These are phyloP conservation scores for Helicoverpa zea DNA, from an alignment of 1,140 invertebrate species.

Conservation along the genomic window DNA sequence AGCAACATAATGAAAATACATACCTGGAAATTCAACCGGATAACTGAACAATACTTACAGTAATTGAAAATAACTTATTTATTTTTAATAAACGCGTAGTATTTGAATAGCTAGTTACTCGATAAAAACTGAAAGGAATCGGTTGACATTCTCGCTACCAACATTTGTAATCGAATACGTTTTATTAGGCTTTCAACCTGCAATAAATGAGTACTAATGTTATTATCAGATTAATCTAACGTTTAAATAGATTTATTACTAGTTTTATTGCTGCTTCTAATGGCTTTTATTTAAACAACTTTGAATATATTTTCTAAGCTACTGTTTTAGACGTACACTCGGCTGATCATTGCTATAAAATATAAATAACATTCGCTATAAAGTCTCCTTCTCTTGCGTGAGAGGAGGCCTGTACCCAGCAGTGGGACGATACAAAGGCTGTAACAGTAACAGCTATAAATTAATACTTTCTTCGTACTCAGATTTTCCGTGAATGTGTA, in stretches of 20 bases:
- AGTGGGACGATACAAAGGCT: too few species aligned
- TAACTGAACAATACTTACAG: too few species aligned
- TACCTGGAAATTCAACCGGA: too few species aligned
- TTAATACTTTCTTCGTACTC: too few species aligned
- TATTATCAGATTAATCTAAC: constrained; percentile 1
- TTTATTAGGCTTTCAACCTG: constrained; percentile 19
- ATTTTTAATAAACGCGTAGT: background rate
- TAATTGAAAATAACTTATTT: too few species aligned
- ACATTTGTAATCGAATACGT: constrained; percentile 32
- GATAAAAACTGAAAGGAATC: constrained; percentile 41
- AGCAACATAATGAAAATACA: too few species aligned
- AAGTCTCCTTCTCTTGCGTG: too few species aligned
- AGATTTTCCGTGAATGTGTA: too few species aligned
- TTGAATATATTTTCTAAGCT: background rate
- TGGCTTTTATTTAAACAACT: background rate
- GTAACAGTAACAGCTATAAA: too few species aligned
- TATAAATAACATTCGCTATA: too few species aligned
- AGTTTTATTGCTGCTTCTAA: background rate
- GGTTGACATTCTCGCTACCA: constrained; percentile 40
- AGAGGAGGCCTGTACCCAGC: too few species aligned
- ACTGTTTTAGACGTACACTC: background rate
- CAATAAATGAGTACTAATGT: constrained; percentile 24
- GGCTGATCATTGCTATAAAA: too few species aligned
- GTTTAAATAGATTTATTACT: background rate
- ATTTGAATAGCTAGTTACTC: constrained; percentile 1